phyloP scores from a whole-genome alignment of 2,113 vertebrate genomes.

The Gopherus flavomarginatus region DNA sequence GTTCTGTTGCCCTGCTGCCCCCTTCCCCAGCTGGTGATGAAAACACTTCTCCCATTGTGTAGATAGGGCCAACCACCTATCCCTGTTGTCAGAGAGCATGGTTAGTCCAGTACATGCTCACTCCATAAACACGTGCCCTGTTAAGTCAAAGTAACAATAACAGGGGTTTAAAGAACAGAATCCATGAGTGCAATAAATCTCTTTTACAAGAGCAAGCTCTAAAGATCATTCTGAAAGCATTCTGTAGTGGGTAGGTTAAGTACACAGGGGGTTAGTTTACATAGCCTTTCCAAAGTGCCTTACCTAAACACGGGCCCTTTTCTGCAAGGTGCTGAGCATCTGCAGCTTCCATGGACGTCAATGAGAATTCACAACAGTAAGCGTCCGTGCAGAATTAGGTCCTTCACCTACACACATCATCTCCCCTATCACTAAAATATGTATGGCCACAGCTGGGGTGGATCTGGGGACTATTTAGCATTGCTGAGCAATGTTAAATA shows the following conservation, averaged over 20 bases:
- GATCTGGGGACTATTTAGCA: not conserved
- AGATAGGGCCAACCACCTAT: not conserved
- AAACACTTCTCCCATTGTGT: not conserved
- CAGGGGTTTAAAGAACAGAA: not conserved
- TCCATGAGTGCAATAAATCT: not conserved
- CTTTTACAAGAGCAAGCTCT: not conserved
- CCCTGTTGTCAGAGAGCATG: not conserved
- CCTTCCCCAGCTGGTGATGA: not conserved
- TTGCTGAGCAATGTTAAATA: rapidly evolving
- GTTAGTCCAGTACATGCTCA: not conserved
- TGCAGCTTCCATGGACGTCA: not conserved
- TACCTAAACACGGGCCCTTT: not conserved
- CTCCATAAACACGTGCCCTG: not conserved
- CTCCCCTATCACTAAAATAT: not conserved
- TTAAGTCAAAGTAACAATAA: not conserved
- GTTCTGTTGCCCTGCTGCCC: too few species aligned
- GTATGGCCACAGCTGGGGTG: not conserved
- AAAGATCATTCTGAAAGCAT: not conserved
- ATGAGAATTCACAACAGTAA: too few species aligned
- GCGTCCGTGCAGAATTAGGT: too few species aligned
- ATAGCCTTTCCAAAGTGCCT: not conserved
- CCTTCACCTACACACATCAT: not conserved
- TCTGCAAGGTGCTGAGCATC: not conserved
- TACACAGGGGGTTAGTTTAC: not conserved
- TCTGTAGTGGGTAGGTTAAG: not conserved